Conservation (phyloP, 2,797 vertebrate genomes). For the Lithobates pipiens region DNA sequence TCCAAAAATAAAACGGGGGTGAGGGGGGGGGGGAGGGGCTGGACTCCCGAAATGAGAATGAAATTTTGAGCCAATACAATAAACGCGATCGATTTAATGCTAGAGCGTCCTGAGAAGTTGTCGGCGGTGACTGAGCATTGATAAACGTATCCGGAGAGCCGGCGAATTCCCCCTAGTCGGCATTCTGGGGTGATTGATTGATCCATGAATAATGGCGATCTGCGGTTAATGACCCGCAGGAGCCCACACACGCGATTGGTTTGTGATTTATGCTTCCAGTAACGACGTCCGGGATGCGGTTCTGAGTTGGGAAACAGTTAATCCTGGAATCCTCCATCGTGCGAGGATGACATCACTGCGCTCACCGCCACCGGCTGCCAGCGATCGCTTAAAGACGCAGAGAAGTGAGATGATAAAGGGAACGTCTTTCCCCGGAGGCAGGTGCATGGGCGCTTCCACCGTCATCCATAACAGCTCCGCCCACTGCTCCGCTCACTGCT, state of each 20-base stretch:
- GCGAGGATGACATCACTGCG: too few relatives aligned
- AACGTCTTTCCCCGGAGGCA: too few relatives aligned
- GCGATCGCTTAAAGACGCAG: too few relatives aligned
- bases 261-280: slow-evolving; percentile 31
- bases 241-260: neutral
- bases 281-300: neutral
- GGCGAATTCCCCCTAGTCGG: neutral
- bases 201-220: slow-evolving; percentile 12
- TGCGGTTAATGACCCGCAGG: slow-evolving; percentile 9
- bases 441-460: too few relatives aligned
- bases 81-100: neutral
- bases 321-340: too few relatives aligned
- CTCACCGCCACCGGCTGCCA: too few relatives aligned
- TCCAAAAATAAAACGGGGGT: too few relatives aligned
- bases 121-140: neutral
- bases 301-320: too few relatives aligned
- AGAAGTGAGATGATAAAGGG: too few relatives aligned
- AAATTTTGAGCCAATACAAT: neutral
- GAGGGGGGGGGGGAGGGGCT: too few relatives aligned
- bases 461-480: too few relatives aligned
- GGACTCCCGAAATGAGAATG: neutral
- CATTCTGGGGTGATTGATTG: slow-evolving; percentile 18
- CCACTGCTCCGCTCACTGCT: too few relatives aligned
- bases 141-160: slow-evolving; percentile 2
- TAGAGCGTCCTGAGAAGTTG: neutral